Percentiles rank a stretch among this genome's conserved stretches.
phyloP scores from a whole-genome alignment of 2,888 invertebrate genomes.

The Coleophora flavipennella region DNA sequence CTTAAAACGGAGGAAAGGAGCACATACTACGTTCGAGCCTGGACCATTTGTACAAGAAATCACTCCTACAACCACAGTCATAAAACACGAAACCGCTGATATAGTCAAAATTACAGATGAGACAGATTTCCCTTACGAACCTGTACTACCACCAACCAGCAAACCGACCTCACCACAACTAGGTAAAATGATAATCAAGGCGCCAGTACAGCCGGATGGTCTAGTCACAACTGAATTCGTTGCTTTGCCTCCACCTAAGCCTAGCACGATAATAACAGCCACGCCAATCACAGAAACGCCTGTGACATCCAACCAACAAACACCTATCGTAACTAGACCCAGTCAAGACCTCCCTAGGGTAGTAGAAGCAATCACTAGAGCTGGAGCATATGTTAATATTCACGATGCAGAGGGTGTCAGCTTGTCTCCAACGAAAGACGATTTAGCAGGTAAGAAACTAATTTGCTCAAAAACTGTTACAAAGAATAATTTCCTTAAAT shows the following conservation, averaged over 20 bases:
- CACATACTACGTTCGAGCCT: slow-evolving; percentile 89
- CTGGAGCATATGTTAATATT: slow-evolving; percentile 81
- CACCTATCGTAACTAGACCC: slow-evolving; percentile 36
- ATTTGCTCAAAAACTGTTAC: slow-evolving; percentile 35
- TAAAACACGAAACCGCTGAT: slow-evolving; percentile 55
- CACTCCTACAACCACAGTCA: slow-evolving; percentile 47
- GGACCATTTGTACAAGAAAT: slow-evolving; percentile 86
- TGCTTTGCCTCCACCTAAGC: slow-evolving; percentile 68
- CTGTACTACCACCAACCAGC: slow-evolving; percentile 39
- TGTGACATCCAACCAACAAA: slow-evolving; percentile 19
- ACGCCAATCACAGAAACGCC: slow-evolving; percentile 51
- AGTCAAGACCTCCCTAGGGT: slow-evolving; percentile 52
- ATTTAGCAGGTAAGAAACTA: slow-evolving; percentile 79
- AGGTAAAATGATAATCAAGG: slow-evolving; percentile 76
- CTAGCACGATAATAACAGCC: slow-evolving; percentile 77
- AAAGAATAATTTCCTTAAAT: slow-evolving; percentile 27
- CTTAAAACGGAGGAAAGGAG: slow-evolving; percentile 82
- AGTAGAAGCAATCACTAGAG: slow-evolving; percentile 62
- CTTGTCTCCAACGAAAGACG: slow-evolving; percentile 74
- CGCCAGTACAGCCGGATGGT: slow-evolving; percentile 59
- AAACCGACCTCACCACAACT: slow-evolving; percentile 76
- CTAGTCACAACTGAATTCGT: slow-evolving; percentile 70
- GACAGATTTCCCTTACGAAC: slow-evolving; percentile 61
- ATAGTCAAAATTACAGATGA: slow-evolving; percentile 54
- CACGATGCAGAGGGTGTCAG: slow-evolving; percentile 76